phyloP scores from a whole-genome alignment of 1,140 invertebrate genomes.

The Heliconius hermathena region DNA sequence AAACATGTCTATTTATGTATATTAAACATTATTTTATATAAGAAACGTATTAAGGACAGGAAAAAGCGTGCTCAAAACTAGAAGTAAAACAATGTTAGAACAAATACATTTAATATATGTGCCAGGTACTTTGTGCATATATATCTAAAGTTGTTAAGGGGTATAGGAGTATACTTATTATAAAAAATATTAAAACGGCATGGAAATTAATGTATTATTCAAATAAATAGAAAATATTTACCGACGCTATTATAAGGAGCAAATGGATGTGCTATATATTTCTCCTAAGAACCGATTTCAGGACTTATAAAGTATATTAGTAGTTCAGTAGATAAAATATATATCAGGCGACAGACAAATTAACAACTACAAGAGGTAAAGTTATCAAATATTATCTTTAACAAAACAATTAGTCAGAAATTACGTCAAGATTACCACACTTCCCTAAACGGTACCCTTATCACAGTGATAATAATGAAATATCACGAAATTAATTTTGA shows the following conservation, averaged over 20 bases:
- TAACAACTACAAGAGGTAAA: background rate
- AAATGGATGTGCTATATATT: background rate
- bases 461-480: background rate
- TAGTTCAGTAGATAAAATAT: background rate
- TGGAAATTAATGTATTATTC: constrained; percentile 29
- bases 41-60: background rate
- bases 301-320: background rate
- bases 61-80: background rate
- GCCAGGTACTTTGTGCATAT: background rate
- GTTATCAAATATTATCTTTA: background rate
- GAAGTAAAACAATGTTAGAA: background rate
- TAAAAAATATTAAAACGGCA: constrained; percentile 20
- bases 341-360: too few relatives aligned
- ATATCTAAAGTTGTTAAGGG: background rate
- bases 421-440: background rate
- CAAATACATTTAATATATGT: background rate
- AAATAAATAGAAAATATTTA: background rate
- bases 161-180: background rate
- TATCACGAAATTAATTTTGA: background rate
- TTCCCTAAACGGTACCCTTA: background rate
- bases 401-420: background rate
- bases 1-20: background rate
- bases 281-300: background rate
- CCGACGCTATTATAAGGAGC: background rate
- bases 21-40: background rate